Conservation (phyloP, 2,888 invertebrate species). For the Syrphus vitripennis region DNA sequence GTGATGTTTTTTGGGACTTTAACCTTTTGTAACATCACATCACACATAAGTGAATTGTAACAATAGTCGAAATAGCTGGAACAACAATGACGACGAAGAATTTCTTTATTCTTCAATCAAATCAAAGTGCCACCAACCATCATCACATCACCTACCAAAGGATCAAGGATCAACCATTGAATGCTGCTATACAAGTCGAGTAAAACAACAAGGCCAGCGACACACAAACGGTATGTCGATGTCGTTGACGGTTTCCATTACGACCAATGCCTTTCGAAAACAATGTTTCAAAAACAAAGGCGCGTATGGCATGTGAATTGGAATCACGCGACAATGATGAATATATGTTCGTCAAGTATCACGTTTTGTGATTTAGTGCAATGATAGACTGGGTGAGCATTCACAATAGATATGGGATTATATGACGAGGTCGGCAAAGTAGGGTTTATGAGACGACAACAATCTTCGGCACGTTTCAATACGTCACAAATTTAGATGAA, state of each 20-base stretch:
- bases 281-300: conserved; percentile 21
- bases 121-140: background rate
- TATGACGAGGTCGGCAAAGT: too few relatives aligned
- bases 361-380: conserved; percentile 43
- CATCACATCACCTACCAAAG: background rate
- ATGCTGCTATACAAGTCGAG: background rate
- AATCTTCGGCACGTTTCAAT: background rate
- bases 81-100: background rate
- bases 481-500: background rate
- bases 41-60: background rate
- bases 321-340: conserved; percentile 55
- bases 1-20: background rate
- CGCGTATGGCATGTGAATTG: conserved; percentile 30
- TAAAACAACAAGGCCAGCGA: background rate
- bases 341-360: conserved; percentile 27
- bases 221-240: background rate
- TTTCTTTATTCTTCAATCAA: conserved; percentile 7
- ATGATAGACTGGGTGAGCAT: background rate
- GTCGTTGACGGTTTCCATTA: conserved; percentile 11
- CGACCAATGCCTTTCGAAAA: conserved; percentile 24
- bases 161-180: background rate
- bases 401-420: background rate
- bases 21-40: background rate
- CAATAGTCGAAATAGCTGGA: background rate
- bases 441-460: background rate